Evolutionary conservation across 2,113 vertebrate species (phyloP), one percentile per base, ranked within the genome.

Genomic region (Cyprinodon variegatus): DNA sequence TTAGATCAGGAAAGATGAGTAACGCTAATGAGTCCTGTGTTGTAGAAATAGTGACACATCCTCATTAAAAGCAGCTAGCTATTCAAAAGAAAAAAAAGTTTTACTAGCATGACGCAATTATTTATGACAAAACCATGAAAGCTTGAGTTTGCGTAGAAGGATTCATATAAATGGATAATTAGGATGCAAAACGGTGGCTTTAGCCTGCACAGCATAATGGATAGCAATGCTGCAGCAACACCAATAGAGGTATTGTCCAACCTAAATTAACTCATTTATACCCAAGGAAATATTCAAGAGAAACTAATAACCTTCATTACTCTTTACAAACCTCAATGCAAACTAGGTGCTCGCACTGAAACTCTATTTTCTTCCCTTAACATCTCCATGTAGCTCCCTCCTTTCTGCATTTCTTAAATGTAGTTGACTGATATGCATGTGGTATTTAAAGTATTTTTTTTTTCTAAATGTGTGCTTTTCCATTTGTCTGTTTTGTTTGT

Each of bases 201-300:
- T 22, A 12, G 13, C 45, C 69, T 46, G 40, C 53, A 77, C 68
- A 68, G 15, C 65, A 65, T 76, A 81, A 83, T 71, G 66, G 50
- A 70, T 66, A 45, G 60, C 75, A 53, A 9, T 77, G 77, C 74
- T 74, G 79, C 68, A 29, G 64, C 69, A 82, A 88, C 59, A 17
- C 14, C 41, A 37, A 61, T 40, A 82, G 1, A 11, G 53, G 14
- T 29, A 17, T 40, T 70, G 74, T 72, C 1, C 61, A 60, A 40
- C 37, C 72, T 57, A 88, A 83, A 86, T 85, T 29, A 65, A 62
- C 81, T 89, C 75, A 83, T 90, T 85, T 78, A 79, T 83, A 88
- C 90, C 88, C 71, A 50, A 45, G 65, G 66, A 70, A 77, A 81
- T 61, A 65, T 67, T 74, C 65, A 40, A 69, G 48, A 74, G 48